Conservation (phyloP, 2,797 vertebrate species). For the Lepus townsendii region DNA sequence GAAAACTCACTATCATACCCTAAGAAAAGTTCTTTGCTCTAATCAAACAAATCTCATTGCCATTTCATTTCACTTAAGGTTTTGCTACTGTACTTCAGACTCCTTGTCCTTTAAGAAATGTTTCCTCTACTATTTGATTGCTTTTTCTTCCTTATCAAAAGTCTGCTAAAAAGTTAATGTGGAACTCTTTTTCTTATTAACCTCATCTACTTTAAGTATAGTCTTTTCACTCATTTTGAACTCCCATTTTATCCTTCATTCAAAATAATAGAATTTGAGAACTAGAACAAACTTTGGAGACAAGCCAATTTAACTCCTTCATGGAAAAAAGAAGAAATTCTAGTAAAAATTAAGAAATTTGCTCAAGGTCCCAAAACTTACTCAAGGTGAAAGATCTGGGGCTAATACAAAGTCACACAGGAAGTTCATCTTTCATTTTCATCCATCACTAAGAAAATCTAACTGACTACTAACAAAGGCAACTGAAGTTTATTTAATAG, state of each 20-base stretch:
- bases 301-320: conserved; percentile 10
- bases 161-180: not conserved
- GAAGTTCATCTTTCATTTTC: conserved; percentile 20
- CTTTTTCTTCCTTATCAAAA: not conserved
- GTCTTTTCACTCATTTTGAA: conserved; percentile 4
- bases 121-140: not conserved
- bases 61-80: not conserved
- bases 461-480: conserved; percentile 31
- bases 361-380: not conserved
- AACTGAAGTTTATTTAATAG: conserved; percentile 27
- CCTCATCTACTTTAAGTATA: not conserved
- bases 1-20: conserved; percentile 8
- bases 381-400: not conserved
- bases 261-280: conserved; percentile 26
- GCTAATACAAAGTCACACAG: not conserved
- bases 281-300: conserved; percentile 41
- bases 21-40: not conserved
- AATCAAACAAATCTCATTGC: conserved; percentile 19
- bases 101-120: not conserved
- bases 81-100: not conserved
- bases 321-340: conserved; percentile 46
- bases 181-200: conserved; percentile 21
- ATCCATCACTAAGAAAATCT: conserved; percentile 10
- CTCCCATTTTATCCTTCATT: conserved; percentile 32
- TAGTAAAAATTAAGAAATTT: conserved; percentile 8